Base-by-base conservation (phyloP, 2,113 vertebrate species). In the Nycticryphes semicollaris region DNA sequence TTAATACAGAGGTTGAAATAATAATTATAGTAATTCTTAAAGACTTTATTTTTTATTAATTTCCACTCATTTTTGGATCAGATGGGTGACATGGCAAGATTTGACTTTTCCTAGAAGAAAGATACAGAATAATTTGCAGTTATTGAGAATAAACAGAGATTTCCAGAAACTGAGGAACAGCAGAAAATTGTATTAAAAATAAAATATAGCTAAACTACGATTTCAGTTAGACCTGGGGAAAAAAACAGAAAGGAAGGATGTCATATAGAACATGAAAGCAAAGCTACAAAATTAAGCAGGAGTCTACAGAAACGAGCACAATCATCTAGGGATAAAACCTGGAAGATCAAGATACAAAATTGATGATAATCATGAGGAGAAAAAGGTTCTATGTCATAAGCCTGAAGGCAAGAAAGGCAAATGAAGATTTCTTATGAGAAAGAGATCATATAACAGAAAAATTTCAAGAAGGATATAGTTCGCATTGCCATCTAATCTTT, bases 31-130 rank as follows among this genome's bases (percentile, higher is more conserved):
- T 66, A 27, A 2, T 17, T 25, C n/a, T 24, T 7, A 15, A 24
- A 2, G 0, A 3, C 2, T 0, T 24, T n/a, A 30, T 53, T 53
- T n/a, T 45, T 53, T 41, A 17, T 3, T 84, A 28, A 5, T 63
- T 78, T 87, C 19, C n/a, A n/a, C 10, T 35, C 2, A 24, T 72
- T 87, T 67, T n/a, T 28, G 7, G 31, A 64, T 50, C 8, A 39
- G 17, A 76, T 43, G n/a, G 72, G 14, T 76, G 12, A 33, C 20
- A 53, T 7, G 5, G 7, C 20, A 84, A 87, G 17, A 68, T 48
- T 35, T 76, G 12, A 51, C 3, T 83, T 72, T 68, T 20, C 2
- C 25, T 60, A 10, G 15, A 27, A 90, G 47, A 86, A 73, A 41
- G 73, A 70, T 15, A 18, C 14, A 45, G 35, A 63, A 35, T 33